A percentile compares a stretch with the other conserved stretches of the same genome.
Conservation (phyloP, 2,113 vertebrate species). For the Gopherus evgoodei region DNA sequence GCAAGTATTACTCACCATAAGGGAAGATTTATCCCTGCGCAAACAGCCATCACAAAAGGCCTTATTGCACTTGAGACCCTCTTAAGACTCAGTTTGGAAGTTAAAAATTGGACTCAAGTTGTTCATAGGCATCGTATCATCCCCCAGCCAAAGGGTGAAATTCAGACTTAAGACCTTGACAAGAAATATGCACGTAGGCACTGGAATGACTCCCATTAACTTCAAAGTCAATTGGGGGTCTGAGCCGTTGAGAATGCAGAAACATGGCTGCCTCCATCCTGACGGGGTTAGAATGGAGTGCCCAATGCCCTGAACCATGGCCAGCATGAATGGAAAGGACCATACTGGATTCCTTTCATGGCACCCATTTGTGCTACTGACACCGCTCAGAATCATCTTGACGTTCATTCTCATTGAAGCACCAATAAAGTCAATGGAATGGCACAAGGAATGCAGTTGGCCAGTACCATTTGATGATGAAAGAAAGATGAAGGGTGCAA, state of each 20-base stretch:
- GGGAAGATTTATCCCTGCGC: too few species aligned
- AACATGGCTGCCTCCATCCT: neutral
- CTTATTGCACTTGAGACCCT: too few species aligned
- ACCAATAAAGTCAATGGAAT: neutral
- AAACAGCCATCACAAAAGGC: too few species aligned
- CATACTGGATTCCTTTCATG: neutral
- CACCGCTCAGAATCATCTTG: neutral
- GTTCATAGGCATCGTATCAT: too few species aligned
- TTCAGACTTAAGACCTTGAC: too few species aligned
- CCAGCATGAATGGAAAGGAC: neutral
- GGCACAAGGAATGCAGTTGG: neutral
- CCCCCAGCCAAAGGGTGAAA: too few species aligned
- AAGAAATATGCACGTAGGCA: too few species aligned
- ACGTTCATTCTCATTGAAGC: neutral
- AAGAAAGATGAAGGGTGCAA: neutral
- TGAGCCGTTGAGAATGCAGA: neutral
- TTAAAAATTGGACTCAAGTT: too few species aligned
- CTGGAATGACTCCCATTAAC: too few species aligned
- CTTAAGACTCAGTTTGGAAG: too few species aligned
- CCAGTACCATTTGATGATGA: neutral
- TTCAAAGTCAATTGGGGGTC: too few species aligned
- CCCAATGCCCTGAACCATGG: rapidly evolving
- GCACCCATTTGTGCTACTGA: neutral
- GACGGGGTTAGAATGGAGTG: neutral
- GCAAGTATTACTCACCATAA: too few species aligned